Evolutionary conservation across 1,140 invertebrate species (phyloP).

Genomic region (Steinernema feltiae): DNA sequence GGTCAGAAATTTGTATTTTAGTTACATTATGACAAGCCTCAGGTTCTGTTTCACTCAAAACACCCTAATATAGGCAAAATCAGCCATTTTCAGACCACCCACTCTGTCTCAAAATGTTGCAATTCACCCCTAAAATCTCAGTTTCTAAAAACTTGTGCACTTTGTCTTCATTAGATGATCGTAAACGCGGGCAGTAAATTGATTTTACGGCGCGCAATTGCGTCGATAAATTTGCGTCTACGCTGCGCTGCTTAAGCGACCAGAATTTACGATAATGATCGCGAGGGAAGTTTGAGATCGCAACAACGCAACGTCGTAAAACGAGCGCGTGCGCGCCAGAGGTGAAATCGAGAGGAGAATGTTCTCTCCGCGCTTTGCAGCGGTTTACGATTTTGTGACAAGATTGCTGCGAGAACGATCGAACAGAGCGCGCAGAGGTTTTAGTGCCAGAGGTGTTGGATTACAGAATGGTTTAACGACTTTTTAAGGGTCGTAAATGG

Average conservation of each 20-base stretch:
- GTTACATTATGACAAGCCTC: too few species aligned
- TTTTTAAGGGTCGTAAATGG: background rate
- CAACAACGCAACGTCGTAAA: slow-evolving; percentile 13
- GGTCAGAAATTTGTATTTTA: too few species aligned
- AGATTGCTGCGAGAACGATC: background rate
- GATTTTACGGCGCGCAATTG: slow-evolving; percentile 12
- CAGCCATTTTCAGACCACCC: background rate
- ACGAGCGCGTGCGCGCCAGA: background rate
- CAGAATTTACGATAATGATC: slow-evolving; percentile 11
- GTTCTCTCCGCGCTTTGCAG: too few species aligned
- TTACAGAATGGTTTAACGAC: background rate
- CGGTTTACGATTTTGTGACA: too few species aligned
- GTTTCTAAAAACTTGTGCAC: background rate
- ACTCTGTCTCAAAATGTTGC: background rate
- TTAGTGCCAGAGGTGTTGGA: background rate
- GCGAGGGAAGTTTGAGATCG: slow-evolving; percentile 6
- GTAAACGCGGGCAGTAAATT: slow-evolving; percentile 6
- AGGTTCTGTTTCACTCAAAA: too few species aligned
- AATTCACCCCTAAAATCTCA: background rate
- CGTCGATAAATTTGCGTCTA: slow-evolving; percentile 15
- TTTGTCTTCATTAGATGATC: slow-evolving; percentile 7
- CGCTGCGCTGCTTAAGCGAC: background rate
- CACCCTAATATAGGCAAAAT: too few species aligned
- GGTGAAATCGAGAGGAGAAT: background rate
- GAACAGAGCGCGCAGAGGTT: background rate